A percentile compares a stretch with the other conserved stretches of the same genome.
Evolutionary conservation across 2,797 vertebrate species (phyloP).

Genomic region (Rhinogobio ventralis): DNA sequence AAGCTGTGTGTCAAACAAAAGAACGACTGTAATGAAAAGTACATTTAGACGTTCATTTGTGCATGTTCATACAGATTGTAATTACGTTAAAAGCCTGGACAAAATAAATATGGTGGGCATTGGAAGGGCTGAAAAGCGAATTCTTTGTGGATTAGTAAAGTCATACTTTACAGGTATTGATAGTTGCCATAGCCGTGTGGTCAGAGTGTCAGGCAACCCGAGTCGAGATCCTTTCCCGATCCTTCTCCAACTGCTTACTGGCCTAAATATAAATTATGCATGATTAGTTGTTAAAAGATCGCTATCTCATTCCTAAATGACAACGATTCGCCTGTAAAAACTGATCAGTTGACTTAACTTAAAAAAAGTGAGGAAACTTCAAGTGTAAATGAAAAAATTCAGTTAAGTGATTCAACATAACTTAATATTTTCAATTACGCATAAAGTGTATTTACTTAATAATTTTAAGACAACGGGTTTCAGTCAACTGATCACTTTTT

Average conservation of each 20-base stretch:
- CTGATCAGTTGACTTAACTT: too few relatives aligned
- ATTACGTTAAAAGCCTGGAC: background rate
- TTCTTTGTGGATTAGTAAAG: background rate
- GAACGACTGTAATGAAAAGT: conserved; percentile 51
- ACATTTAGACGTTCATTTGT: conserved; percentile 60
- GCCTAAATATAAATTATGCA: too few relatives aligned
- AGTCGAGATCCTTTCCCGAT: background rate
- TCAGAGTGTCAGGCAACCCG: background rate
- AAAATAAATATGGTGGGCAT: background rate
- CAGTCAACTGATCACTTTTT: too few relatives aligned
- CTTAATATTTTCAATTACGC: too few relatives aligned
- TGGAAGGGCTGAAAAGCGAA: background rate
- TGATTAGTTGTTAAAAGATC: too few relatives aligned
- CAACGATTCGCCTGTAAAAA: too few relatives aligned
- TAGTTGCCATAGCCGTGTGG: background rate
- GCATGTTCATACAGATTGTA: background rate
- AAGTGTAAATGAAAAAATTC: too few relatives aligned
- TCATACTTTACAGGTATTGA: background rate
- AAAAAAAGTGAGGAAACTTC: too few relatives aligned
- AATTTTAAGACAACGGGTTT: too few relatives aligned
- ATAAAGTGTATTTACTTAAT: too few relatives aligned
- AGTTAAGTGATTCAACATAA: too few relatives aligned
- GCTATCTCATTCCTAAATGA: too few relatives aligned
- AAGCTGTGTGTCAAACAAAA: conserved; percentile 54
- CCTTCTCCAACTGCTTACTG: background rate